Percentiles rank a stretch among this genome's conserved stretches.
These are phyloP conservation scores for Lerista edwardsae DNA, from an alignment of 2,797 vertebrate species.

Conservation along the genomic window DNA sequence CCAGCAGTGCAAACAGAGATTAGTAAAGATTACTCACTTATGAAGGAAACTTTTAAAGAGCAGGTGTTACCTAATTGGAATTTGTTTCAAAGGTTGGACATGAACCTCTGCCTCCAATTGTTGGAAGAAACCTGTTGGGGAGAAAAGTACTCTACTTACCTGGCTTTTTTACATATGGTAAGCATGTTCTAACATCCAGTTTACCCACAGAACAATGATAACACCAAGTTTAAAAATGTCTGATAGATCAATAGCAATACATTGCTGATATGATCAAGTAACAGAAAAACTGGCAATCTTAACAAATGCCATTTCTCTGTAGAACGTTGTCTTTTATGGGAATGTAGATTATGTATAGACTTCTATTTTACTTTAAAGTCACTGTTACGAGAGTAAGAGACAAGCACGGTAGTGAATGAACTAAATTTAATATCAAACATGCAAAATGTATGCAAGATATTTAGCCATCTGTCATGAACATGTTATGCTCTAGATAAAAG, in stretches of 20 bases:
- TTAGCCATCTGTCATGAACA: no score
- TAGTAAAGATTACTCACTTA: background rate
- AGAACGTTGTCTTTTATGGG: background rate
- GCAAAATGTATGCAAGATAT: no score
- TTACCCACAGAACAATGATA: background rate
- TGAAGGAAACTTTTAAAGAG: rapidly evolving
- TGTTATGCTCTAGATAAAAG: no score
- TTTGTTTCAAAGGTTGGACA: constrained; percentile 83
- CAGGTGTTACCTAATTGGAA: rapidly evolving
- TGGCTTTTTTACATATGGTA: constrained; percentile 89
- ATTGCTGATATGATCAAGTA: background rate
- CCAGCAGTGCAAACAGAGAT: background rate
- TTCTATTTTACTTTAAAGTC: background rate
- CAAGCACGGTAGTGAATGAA: background rate
- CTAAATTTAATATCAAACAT: no score
- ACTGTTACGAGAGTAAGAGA: background rate
- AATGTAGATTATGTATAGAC: background rate
- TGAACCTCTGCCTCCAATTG: constrained; percentile 84
- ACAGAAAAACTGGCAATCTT: background rate
- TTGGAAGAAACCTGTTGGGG: constrained; percentile 87
- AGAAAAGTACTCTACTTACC: constrained; percentile 88
- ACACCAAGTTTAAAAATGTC: background rate
- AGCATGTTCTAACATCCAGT: constrained; percentile 53
- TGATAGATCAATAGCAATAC: background rate
- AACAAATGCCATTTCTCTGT: background rate